Percentiles rank a stretch among this genome's conserved stretches.
These are phyloP conservation scores for Falco cherrug DNA, from an alignment of 2,797 vertebrate genomes.

Conservation along the genomic window DNA sequence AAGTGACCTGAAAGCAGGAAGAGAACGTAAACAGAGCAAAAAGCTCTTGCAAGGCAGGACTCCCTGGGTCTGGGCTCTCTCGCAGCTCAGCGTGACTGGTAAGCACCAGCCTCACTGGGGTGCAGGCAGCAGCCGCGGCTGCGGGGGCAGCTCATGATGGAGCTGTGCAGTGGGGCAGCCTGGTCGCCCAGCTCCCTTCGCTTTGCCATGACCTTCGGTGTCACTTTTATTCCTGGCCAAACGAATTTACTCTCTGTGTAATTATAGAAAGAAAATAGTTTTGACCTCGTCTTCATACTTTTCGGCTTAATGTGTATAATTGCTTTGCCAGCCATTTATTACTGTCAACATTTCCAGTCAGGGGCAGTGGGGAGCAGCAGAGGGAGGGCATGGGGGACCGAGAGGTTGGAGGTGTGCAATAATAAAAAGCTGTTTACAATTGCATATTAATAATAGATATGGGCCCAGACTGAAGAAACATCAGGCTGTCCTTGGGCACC, in stretches of 20 bases:
- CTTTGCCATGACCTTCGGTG: background rate
- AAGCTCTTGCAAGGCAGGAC: background rate
- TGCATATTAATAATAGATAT: background rate
- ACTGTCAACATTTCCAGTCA: constrained; percentile 12
- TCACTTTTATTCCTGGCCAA: constrained; percentile 43
- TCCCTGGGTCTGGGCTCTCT: background rate
- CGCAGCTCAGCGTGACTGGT: background rate
- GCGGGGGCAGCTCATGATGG: background rate
- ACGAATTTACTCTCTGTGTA: constrained; percentile 19
- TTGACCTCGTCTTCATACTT: constrained; percentile 52
- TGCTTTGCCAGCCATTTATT: constrained; percentile 64
- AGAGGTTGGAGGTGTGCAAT: background rate
- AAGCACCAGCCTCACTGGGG: fast-evolving
- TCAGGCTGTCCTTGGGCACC: background rate
- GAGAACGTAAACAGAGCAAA: background rate
- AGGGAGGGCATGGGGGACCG: background rate
- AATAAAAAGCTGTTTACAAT: constrained; percentile 36
- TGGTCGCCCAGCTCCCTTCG: background rate
- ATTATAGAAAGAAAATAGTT: constrained; percentile 63
- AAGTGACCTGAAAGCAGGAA: background rate
- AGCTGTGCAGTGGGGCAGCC: background rate
- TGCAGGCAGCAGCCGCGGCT: background rate
- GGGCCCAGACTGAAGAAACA: background rate
- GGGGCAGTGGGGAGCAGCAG: constrained; percentile 2
- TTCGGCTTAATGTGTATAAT: constrained; percentile 62